These are phyloP conservation scores for Heliconius sara DNA, from an alignment of 2,888 invertebrate species.

Conservation along the genomic window DNA sequence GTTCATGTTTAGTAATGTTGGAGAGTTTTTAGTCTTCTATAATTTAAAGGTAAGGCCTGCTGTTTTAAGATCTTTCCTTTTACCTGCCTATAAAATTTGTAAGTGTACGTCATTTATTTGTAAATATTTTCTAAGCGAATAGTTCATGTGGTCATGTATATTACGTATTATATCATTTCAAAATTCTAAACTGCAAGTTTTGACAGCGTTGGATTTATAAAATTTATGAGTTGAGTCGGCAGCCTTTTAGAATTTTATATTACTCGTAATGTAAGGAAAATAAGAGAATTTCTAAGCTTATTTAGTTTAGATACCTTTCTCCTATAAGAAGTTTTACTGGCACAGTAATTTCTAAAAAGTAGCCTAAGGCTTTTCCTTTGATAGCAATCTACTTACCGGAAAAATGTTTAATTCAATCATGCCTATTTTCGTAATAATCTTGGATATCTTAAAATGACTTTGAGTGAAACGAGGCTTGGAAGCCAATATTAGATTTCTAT, in stretches of 20 bases:
- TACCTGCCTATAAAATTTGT: not conserved
- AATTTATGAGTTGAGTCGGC: constrained; percentile 22
- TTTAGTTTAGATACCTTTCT: constrained; percentile 36
- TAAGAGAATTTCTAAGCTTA: constrained; percentile 30
- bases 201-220: constrained; percentile 2
- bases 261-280: constrained; percentile 26
- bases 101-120: not conserved
- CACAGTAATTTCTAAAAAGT: constrained; percentile 43
- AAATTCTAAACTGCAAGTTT: constrained; percentile 12
- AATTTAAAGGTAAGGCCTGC: not conserved
- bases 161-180: constrained; percentile 12
- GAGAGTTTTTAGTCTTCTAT: not conserved
- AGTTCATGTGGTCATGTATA: not conserved
- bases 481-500: constrained; percentile 3
- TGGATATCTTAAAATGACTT: constrained; percentile 19
- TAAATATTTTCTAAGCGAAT: not conserved
- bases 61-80: not conserved
- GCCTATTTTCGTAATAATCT: constrained; percentile 24
- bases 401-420: constrained; percentile 48
- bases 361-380: constrained; percentile 45
- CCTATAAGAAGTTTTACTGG: constrained; percentile 37
- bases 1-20: constrained; percentile 27
- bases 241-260: constrained; percentile 27
- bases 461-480: constrained; percentile 1
- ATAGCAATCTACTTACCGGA: constrained; percentile 46